Evolutionary conservation across 2,113 vertebrate genomes (phyloP).

Genomic region (human (Homo sapiens)): GRCh38 chr13:105052501-105053000

Average conservation of each 20-base stretch:
- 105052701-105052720: not conserved
- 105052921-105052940: not conserved
- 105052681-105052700: not conserved
- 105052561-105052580: not conserved
- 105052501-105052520: not conserved
- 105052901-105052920: not conserved
- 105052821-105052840: not conserved
- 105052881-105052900: not conserved
- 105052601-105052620: not conserved
- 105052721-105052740: not conserved
- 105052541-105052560: not conserved
- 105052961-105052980: not conserved
- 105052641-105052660: not conserved
- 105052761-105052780: not conserved
- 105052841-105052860: not conserved
- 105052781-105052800: not conserved
- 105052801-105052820: not conserved
- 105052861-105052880: not conserved
- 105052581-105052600: not conserved
- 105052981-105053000: accelerated
- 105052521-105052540: not conserved
- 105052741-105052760: not conserved
- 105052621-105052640: not conserved
- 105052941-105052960: accelerated
- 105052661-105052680: not conserved